Percentiles rank a stretch among this genome's conserved stretches.
These are phyloP conservation scores for Sula dactylatra DNA, from an alignment of 2,113 vertebrate species.

Conservation along the genomic window DNA sequence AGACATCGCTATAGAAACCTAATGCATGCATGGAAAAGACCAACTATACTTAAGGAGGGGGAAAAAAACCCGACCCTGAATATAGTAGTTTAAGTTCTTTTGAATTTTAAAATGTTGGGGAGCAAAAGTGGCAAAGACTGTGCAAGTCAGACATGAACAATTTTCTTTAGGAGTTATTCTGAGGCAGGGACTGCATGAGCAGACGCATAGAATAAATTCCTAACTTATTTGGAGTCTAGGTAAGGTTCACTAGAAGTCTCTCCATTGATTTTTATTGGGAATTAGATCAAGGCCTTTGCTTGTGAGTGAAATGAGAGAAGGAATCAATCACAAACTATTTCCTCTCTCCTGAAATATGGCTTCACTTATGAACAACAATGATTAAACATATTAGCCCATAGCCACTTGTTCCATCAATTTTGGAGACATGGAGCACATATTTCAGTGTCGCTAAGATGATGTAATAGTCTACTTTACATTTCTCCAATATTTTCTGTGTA, in stretches of 20 bases:
- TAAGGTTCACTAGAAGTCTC: not conserved
- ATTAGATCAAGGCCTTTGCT: not conserved
- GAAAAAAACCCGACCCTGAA: accelerated
- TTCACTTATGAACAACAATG: not conserved
- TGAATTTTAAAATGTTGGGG: not conserved
- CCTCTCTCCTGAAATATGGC: not conserved
- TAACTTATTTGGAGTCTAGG: not conserved
- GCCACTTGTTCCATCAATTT: not conserved
- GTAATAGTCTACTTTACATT: not conserved
- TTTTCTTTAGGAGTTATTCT: not conserved
- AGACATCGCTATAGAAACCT: not conserved
- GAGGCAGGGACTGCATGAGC: not conserved
- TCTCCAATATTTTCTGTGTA: not conserved
- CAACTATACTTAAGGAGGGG: not conserved
- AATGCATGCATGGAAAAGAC: not conserved
- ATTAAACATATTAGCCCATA: not conserved
- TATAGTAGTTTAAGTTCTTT: not conserved
- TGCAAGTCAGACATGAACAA: not conserved
- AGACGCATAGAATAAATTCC: not conserved
- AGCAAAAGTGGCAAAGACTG: not conserved
- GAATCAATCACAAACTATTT: not conserved
- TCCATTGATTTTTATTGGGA: not conserved
- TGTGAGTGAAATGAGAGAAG: not conserved
- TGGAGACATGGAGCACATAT: not conserved
- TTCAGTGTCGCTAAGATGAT: not conserved